Conservation (phyloP, 2,797 vertebrate genomes). For the Furcifer pardalis region DNA sequence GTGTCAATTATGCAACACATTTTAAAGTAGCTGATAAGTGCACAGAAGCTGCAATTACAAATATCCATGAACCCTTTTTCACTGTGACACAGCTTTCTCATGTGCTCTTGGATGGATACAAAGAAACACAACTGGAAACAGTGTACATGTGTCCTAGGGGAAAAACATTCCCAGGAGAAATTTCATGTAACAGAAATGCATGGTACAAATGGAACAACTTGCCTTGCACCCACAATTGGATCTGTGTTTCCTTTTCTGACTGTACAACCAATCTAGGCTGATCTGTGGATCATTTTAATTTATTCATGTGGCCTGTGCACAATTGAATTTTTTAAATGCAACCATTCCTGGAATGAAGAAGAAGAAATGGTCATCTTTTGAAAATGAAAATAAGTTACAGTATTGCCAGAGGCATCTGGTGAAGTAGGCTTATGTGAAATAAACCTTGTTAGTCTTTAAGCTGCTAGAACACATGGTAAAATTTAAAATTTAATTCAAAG, state of each 20-base stretch:
- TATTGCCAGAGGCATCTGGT: not conserved
- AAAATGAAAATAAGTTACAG: slow-evolving; percentile 35
- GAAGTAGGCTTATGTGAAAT: no score
- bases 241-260: not conserved
- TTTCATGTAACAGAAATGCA: slow-evolving; percentile 24
- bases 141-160: not conserved
- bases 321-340: not conserved
- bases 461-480: no score
- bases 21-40: slow-evolving; percentile 80
- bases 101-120: slow-evolving; percentile 6
- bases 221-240: not conserved
- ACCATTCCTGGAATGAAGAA: not conserved
- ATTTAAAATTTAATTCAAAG: no score
- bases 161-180: not conserved
- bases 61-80: slow-evolving; percentile 74
- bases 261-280: not conserved
- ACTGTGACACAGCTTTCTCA: slow-evolving; percentile 69
- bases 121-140: slow-evolving; percentile 13
- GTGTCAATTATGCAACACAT: slow-evolving; percentile 84
- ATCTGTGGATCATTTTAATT: not conserved
- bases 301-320: not conserved
- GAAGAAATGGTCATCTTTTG: slow-evolving; percentile 29
- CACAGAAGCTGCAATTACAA: slow-evolving; percentile 76
- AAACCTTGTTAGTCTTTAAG: no score
- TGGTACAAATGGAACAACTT: slow-evolving; percentile 13